Percentiles rank a stretch among this genome's conserved stretches.
These are phyloP conservation scores for Ornithorhynchus anatinus DNA, from an alignment of 2,113 vertebrate genomes.

Conservation along the genomic window DNA sequence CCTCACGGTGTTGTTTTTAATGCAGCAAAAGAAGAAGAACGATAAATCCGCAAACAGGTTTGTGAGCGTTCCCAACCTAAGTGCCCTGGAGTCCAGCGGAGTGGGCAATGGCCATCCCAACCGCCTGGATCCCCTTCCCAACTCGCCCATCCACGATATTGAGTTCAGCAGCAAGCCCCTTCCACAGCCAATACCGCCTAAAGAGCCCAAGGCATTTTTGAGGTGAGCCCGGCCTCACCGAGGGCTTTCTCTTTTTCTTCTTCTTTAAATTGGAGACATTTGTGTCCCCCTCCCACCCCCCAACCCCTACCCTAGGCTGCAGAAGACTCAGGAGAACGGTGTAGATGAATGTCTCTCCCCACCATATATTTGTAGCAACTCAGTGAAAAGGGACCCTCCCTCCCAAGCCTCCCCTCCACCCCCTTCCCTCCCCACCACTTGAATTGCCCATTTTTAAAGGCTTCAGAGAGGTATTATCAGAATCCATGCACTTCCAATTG, in stretches of 20 bases:
- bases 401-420: too few relatives aligned
- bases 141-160: constrained; percentile 94
- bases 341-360: too few relatives aligned
- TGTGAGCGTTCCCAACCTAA: constrained; percentile 96
- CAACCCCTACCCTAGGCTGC: constrained; percentile 42
- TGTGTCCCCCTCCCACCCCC: constrained; percentile 48
- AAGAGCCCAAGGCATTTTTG: constrained; percentile 97
- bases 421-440: constrained; percentile 20
- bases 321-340: constrained; percentile 52
- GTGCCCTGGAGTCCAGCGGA: constrained; percentile 88
- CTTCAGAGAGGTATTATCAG: constrained; percentile 33
- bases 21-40: constrained; percentile 99
- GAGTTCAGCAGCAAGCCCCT: constrained; percentile 98
- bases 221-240: constrained; percentile 92
- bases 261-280: constrained; percentile 58
- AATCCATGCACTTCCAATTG: constrained; percentile 63
- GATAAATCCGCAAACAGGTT: constrained; percentile 96
- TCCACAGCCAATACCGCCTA: constrained; percentile 92
- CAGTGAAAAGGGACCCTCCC: too few relatives aligned
- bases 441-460: constrained; percentile 25
- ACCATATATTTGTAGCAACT: constrained; percentile 60
- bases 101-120: constrained; percentile 87
- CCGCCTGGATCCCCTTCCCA: constrained; percentile 96
- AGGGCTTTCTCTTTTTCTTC: constrained; percentile 14
- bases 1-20: constrained; percentile 80